Percentiles rank a stretch among this genome's conserved stretches.
Conservation (phyloP, 1,140 invertebrate species). For the Drosophila repletoides region DNA sequence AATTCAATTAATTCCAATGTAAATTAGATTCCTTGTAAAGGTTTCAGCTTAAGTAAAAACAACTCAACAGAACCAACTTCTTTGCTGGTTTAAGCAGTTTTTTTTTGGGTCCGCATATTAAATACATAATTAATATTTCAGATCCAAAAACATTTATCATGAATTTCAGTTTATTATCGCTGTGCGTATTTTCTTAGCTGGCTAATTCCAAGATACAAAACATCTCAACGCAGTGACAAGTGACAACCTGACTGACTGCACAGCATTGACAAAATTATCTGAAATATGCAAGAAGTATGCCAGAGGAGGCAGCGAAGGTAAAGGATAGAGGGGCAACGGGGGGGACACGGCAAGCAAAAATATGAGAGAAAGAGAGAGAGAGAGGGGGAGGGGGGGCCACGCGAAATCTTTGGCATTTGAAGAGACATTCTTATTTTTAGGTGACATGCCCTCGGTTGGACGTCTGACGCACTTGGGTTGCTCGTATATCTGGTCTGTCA, state of each 20-base stretch:
- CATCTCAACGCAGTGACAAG: slow-evolving; percentile 67
- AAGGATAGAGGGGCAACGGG: slow-evolving; percentile 6
- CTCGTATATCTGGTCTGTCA: slow-evolving; percentile 63
- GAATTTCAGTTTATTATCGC: slow-evolving; percentile 44
- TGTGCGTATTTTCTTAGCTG: slow-evolving; percentile 62
- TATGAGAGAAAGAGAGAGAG: slow-evolving; percentile 28
- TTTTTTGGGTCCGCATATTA: not conserved
- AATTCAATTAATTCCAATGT: no score
- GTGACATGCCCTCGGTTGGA: slow-evolving; percentile 80
- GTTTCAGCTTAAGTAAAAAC: no score
- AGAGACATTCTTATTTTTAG: slow-evolving; percentile 82
- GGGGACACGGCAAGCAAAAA: slow-evolving; percentile 37
- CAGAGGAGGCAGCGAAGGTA: slow-evolving; percentile 23
- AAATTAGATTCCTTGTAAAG: no score
- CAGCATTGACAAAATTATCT: slow-evolving; percentile 82
- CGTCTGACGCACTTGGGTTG: slow-evolving; percentile 60
- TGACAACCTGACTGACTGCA: slow-evolving; percentile 82
- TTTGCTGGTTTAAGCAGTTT: no score
- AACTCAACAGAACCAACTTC: no score
- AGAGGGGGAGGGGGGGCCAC: slow-evolving; percentile 22
- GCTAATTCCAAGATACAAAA: slow-evolving; percentile 77
- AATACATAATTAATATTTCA: slow-evolving; percentile 9
- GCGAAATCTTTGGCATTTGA: slow-evolving; percentile 75
- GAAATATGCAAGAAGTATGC: slow-evolving; percentile 81
- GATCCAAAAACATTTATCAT: slow-evolving; percentile 25